These are phyloP conservation scores for Parazoanthus swiftii DNA, from an alignment of 92 coral and sea anemone species.

Conservation along the genomic window DNA sequence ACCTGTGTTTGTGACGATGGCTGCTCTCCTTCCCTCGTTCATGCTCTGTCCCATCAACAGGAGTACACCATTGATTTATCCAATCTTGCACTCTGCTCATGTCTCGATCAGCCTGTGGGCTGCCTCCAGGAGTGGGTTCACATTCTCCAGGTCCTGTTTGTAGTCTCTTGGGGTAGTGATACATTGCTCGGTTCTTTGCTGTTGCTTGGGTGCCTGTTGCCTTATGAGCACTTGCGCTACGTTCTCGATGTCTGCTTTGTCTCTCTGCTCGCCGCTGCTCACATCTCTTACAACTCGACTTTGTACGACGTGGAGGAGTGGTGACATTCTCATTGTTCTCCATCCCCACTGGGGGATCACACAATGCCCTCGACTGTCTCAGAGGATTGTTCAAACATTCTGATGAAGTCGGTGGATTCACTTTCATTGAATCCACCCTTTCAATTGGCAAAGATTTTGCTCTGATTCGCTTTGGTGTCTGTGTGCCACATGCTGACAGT, in stretches of 20 bases:
- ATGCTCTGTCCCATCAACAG: conserved; percentile 53
- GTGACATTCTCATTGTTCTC: conserved; percentile 45
- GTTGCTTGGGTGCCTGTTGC: conserved; percentile 40
- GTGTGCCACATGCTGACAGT: conserved; percentile 68
- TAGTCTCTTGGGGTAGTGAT: conserved; percentile 79
- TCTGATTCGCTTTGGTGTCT: conserved; percentile 58
- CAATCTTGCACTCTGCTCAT: conserved; percentile 75
- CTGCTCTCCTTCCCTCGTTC: conserved; percentile 50
- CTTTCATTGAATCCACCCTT: conserved; percentile 77
- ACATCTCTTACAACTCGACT: conserved; percentile 69
- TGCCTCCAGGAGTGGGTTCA: conserved; percentile 54
- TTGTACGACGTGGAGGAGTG: conserved; percentile 46
- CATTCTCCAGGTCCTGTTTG: conserved; percentile 99
- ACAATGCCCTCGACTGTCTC: conserved; percentile 39
- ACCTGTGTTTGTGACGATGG: conserved; percentile 64
- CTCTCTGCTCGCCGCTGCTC: conserved; percentile 67
- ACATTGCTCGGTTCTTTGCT: conserved; percentile 60
- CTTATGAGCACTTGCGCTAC: conserved; percentile 36
- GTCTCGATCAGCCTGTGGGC: conserved; percentile 42
- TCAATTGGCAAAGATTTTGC: conserved; percentile 63
- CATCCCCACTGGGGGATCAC: conserved; percentile 60
- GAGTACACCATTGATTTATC: conserved; percentile 68
- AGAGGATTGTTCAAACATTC: conserved; percentile 56
- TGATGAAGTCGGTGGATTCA: conserved; percentile 78
- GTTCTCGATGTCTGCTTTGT: conserved; percentile 41